A percentile compares a stretch with the other conserved stretches of the same genome.
Conservation (phyloP, 2,888 invertebrate species). For the Pelosia muscerda region DNA sequence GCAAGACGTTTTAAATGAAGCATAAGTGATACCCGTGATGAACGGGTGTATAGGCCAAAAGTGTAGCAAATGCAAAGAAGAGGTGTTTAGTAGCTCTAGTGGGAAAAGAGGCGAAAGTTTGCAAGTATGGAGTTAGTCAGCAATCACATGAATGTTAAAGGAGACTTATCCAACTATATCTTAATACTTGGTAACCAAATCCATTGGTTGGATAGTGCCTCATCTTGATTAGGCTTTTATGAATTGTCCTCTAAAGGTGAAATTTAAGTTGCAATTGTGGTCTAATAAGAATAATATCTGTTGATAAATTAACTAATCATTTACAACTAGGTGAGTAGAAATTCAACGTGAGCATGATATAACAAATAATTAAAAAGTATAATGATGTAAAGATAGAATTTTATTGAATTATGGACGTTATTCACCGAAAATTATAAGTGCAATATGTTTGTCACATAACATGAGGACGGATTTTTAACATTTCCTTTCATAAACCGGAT, state of each 20-base stretch:
- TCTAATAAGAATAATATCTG: conserved; percentile 30
- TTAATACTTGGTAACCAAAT: conserved; percentile 47
- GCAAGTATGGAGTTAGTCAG: neutral
- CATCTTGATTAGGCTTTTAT: conserved; percentile 68
- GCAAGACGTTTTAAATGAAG: neutral
- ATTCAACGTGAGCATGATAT: neutral
- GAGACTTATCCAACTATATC: conserved; percentile 19
- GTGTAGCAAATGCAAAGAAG: neutral
- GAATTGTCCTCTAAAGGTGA: conserved; percentile 66
- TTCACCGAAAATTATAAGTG: neutral
- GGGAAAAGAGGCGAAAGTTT: neutral
- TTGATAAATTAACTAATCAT: conserved; percentile 39
- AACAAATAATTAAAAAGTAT: neutral
- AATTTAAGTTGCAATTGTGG: conserved; percentile 54
- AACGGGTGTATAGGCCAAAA: neutral
- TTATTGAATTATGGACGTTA: neutral
- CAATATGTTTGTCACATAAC: neutral
- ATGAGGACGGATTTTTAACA: neutral
- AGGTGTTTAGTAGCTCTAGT: neutral
- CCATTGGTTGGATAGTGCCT: conserved; percentile 65
- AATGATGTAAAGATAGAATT: neutral
- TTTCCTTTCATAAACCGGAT: conserved; percentile 1
- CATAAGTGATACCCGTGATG: neutral
- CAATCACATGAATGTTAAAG: neutral
- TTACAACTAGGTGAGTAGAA: conserved; percentile 23